Base-by-base conservation (phyloP, 2,113 vertebrate genomes). In the Neodon shergylaensis region DNA sequence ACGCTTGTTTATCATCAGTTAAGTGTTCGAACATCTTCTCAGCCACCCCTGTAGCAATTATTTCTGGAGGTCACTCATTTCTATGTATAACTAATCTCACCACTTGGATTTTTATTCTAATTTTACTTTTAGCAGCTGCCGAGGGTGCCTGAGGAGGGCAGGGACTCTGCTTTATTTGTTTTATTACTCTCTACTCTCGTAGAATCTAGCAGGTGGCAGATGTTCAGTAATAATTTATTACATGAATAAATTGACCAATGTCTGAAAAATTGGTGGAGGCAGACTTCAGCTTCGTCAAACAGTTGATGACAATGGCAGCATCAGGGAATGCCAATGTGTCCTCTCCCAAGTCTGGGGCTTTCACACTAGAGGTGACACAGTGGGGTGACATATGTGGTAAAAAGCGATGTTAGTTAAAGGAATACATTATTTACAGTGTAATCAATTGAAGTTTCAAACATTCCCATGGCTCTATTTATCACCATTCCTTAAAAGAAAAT, bases 211-310 rank as follows among this genome's bases (percentile, higher is more conserved):
- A 78, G 31, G 49, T 70, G 83, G 94, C 93, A 95, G 93, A 94
- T 54, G 87, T 87, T 95, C 93, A 90, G 87, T 70, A 96, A 96
- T 87, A 94, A 96, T 94, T 96, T 79, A 96, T 95, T 97, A 82
- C 83, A 73, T 83, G 85, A 96, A 91, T 94, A 86, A 95, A 84
- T 93, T 86, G 95, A 93, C 92, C 96, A 94, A 42, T 70, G 66
- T 78, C 79, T 90, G 61, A 88, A 97, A 90, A 73, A 83, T 76
- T 74, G 82, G 61, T 92, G 54, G 91, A 76, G 81, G 36, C 78
- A 17, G 36, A 86, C 47, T 83, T 96, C 21, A 11, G n/a, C 70
- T 94, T 93, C 78, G 92, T 49, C 70, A 88, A 54, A 88, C 7
- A 33, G 86, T 94, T 95, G 79, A 61, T 65, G 94, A 73, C 26